Evolutionary conservation across 1,140 invertebrate species (phyloP).

Genomic region (fruit fly (Drosophila melanogaster)): Release_6_plus_ISO1_MT NT_037436.4:5550501-5551000

Average conservation of each 20-base stretch:
- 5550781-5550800: constrained; percentile 83
- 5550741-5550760: not conserved
- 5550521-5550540: constrained; percentile 47
- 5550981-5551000: constrained; percentile 25
- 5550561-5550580: constrained; percentile 47
- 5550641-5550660: not conserved
- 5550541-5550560: constrained; percentile 66
- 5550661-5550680: not conserved
- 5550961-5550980: constrained; percentile 45
- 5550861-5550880: constrained; percentile 54
- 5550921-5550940: constrained; percentile 44
- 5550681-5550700: not conserved
- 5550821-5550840: constrained; percentile 56
- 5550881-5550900: constrained; percentile 71
- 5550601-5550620: constrained; percentile 21
- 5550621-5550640: not conserved
- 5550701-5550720: not conserved
- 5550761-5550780: constrained; percentile 43
- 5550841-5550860: constrained; percentile 75
- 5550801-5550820: constrained; percentile 81
- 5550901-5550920: constrained; percentile 76
- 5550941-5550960: constrained; percentile 5
- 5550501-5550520: constrained; percentile 27
- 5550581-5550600: constrained; percentile 50
- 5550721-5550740: too few relatives aligned